Conservation (phyloP, 1,140 invertebrate species). For the Lasioglossum baleicum region DNA sequence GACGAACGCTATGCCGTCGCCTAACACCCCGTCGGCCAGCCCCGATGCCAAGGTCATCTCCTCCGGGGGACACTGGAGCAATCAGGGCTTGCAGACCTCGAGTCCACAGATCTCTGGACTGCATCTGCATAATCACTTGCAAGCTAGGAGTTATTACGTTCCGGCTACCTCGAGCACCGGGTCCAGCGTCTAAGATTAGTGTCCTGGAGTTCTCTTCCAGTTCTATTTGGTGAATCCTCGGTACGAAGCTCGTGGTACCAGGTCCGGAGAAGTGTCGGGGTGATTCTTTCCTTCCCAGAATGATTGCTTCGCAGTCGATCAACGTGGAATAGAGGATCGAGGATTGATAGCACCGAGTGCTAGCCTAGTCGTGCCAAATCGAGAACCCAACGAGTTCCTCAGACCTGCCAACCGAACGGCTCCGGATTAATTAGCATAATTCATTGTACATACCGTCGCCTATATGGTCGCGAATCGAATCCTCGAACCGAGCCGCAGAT, state of each 20-base stretch:
- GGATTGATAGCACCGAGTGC: not conserved
- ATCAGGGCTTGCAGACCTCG: constrained; percentile 61
- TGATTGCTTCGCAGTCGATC: too few relatives aligned
- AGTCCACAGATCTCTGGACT: constrained; percentile 64
- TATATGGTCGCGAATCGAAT: not conserved
- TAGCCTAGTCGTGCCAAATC: constrained; percentile 34
- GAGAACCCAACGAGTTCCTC: constrained; percentile 8
- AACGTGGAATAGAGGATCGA: too few relatives aligned
- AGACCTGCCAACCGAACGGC: not conserved
- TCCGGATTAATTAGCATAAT: not conserved
- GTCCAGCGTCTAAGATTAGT: constrained; percentile 67
- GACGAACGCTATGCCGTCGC: constrained; percentile 64
- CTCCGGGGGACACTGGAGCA: constrained; percentile 61
- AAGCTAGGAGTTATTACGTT: constrained; percentile 75
- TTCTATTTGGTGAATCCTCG: too few relatives aligned
- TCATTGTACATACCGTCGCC: not conserved
- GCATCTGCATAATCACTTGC: constrained; percentile 75
- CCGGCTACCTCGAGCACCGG: constrained; percentile 70
- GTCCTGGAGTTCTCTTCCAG: too few relatives aligned
- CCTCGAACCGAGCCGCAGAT: not conserved
- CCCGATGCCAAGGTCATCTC: constrained; percentile 68
- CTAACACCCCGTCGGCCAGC: constrained; percentile 67
- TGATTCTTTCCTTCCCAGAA: too few relatives aligned
- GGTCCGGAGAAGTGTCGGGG: too few relatives aligned
- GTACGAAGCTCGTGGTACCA: too few relatives aligned